Base-by-base conservation (phyloP, 2,888 invertebrate genomes). In the Tachystola acroxantha region DNA sequence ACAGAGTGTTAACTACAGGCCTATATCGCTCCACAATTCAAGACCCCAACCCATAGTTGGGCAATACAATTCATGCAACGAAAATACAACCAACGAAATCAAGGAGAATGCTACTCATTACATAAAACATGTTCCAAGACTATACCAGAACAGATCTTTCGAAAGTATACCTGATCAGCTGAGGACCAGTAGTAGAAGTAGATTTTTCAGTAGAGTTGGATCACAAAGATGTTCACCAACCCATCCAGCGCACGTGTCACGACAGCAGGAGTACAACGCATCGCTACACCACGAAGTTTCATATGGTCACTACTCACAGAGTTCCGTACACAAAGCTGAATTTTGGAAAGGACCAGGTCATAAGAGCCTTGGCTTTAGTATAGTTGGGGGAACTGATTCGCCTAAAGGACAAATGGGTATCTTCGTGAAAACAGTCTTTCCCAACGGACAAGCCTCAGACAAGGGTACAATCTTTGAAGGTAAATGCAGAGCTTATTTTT, bases 341-440 rank as follows among this genome's bases (percentile, higher is more conserved):
- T 94, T 94, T 69, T 92, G 92, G 79, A 96, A 96, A 77, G 96
- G 96, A 16, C 90, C 90, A 3, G 94, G 95, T 16, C 92, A 93
- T 57, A 96, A 95, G 73, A 95, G 95, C 37, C 88, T 96, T 34
- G 96, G 96, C 24, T 96, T 96, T 70, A 96, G 95, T 67, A 95
- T 96, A 54, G 96, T 96, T 19, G 96, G 96, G 34, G 96, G 96
- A 31, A 90, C 92, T 33, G 96, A 96, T 75, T 95, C 95, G 2
- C 94, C 95, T 0, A 94, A 94, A 74, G 96, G 95, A 30, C 92
- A 92, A 69, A 93, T 96, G 91, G 96, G 96, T 30, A 95, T 96
- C 69, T 96, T 94, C 72, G 94, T 96, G 3, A 94, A 96, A 79
- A 94, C 95, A 6, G 94, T 96, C 32, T 94, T 96, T 67, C 92